Evolutionary conservation across 2,888 invertebrate species (phyloP), one percentile per base, ranked within the genome.

Genomic region (Agrotis clavis): DNA sequence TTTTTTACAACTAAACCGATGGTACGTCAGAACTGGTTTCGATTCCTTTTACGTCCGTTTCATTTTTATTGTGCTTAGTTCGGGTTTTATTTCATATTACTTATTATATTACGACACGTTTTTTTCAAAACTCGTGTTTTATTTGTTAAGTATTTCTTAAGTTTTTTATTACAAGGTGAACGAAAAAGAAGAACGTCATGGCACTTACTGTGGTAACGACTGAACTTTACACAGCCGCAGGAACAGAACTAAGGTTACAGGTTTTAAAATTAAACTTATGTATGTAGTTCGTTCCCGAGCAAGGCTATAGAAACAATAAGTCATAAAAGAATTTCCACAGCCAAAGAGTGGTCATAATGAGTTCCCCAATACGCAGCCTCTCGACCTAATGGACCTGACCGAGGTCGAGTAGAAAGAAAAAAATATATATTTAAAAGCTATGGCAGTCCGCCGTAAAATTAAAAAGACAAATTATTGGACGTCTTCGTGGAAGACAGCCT

Each of bases 381-480:
- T 88, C 93, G 90, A 92, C 93, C 93, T 94, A 95, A 94, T 94
- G 95, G 95, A 90, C 89, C 89, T 90, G 89, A 89, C 92, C 90
- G 93, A 92, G 94, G 93, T 93, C 92, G 92, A 90, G 89, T 91
- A 91, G 90, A 91, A 89, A 86, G 76, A 89, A 90, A 93, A 92
- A 93, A 93, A 93, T 91, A 90, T 91, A 92, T 92, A 94, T 94
- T 95, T 93, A 93, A 95, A 94, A 94, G 94, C 94, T 92, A 94
- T 93, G 93, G 91, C 94, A 95, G 95, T 95, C 94, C 93, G 93
- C 92, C 91, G 94, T 95, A 94, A 96, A 96, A 96, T 96, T 96
- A 96, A 96, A 96, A 96, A 95, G 96, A 96, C 96, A 96, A 96
- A 96, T 96, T 96, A 96, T 96, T 95, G 95, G 92, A 95, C 94